Evolutionary conservation across 1,140 invertebrate genomes (phyloP).

Genomic region (Pogonognathellus flavescens): DNA sequence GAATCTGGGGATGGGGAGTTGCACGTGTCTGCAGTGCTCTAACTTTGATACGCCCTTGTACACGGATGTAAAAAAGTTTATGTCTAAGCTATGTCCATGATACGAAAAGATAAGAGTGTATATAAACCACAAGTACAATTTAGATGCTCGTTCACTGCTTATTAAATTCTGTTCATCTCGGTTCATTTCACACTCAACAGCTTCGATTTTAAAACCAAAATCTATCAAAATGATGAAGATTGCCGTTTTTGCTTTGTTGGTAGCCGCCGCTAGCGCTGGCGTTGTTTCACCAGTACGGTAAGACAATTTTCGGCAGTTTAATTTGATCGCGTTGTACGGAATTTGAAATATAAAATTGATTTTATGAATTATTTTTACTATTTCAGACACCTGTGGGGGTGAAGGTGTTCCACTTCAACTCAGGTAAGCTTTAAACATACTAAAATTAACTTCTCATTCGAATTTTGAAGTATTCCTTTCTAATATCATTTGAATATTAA

Average conservation of each 20-base stretch:
- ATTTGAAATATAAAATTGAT: not conserved
- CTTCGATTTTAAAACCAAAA: not conserved
- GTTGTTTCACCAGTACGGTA: not conserved
- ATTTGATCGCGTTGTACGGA: not conserved
- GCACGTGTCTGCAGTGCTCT: too few relatives aligned
- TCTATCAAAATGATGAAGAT: conserved; percentile 12
- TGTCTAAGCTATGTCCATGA: too few relatives aligned
- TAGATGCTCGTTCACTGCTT: not conserved
- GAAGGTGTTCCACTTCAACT: conserved; percentile 15
- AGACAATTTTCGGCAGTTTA: not conserved
- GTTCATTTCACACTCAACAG: not conserved
- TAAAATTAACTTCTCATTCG: too few relatives aligned
- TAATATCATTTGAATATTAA: not conserved
- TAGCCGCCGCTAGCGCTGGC: not conserved
- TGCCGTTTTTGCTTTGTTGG: conserved; percentile 42
- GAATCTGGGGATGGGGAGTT: too few relatives aligned
- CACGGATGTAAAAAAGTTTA: too few relatives aligned
- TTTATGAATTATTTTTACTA: not conserved
- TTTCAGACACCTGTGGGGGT: conserved; percentile 4
- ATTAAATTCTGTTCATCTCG: not conserved
- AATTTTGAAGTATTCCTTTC: too few relatives aligned
- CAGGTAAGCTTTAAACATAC: not conserved
- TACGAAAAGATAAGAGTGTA: too few relatives aligned
- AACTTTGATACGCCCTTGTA: too few relatives aligned
- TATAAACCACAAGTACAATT: too few relatives aligned